phyloP scores from a whole-genome alignment of 1,140 invertebrate genomes.

The Drosophila subpulchrella region DNA sequence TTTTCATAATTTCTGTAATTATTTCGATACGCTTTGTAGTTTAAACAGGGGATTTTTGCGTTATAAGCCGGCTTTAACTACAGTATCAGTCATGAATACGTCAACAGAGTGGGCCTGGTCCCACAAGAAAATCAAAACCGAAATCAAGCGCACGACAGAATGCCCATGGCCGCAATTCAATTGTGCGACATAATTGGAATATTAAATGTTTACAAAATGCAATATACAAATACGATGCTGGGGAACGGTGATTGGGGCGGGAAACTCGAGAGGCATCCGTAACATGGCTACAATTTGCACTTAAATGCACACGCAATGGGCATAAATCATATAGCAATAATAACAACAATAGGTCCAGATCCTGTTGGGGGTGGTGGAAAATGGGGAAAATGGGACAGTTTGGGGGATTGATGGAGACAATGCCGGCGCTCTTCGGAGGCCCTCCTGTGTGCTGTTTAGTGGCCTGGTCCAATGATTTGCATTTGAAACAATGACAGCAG shows the following conservation, averaged over 20 bases:
- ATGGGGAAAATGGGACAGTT: slow-evolving; percentile 8
- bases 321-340: slow-evolving; percentile 74
- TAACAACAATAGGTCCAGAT: slow-evolving; percentile 26
- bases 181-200: slow-evolving; percentile 79
- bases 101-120: slow-evolving; percentile 1
- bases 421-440: slow-evolving; percentile 2
- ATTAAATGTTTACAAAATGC: slow-evolving; percentile 81
- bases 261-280: slow-evolving; percentile 3
- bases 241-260: not conserved
- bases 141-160: slow-evolving; percentile 40
- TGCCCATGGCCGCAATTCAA: slow-evolving; percentile 67
- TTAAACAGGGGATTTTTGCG: not conserved
- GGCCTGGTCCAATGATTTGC: slow-evolving; percentile 69
- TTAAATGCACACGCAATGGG: slow-evolving; percentile 72
- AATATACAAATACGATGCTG: slow-evolving; percentile 65
- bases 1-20: not conserved
- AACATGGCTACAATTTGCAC: slow-evolving; percentile 73
- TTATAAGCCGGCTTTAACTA: not conserved
- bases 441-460: slow-evolving; percentile 57
- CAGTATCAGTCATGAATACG: slow-evolving; percentile 8
- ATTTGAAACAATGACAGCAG: slow-evolving; percentile 69
- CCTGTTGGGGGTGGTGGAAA: not conserved
- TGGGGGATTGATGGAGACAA: slow-evolving; percentile 35
- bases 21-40: not conserved
- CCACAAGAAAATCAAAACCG: slow-evolving; percentile 30